Conservation (phyloP, 2,113 vertebrate genomes). For the Lepisosteus osseus region DNA sequence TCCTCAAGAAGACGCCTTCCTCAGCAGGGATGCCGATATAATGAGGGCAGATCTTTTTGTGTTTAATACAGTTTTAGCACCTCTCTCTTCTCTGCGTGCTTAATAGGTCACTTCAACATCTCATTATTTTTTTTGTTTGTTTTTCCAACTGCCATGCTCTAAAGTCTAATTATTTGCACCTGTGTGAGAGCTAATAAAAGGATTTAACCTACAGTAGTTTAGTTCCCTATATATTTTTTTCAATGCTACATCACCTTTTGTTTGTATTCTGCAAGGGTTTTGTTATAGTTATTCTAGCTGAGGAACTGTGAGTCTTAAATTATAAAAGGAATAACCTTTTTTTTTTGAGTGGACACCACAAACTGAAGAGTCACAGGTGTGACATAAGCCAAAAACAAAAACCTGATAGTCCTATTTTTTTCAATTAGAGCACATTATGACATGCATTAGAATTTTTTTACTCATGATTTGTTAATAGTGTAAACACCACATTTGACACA, state of each 20-base stretch:
- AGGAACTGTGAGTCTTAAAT: no score
- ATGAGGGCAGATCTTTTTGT: neutral
- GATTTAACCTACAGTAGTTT: neutral
- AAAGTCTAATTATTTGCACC: conserved; percentile 21
- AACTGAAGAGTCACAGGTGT: no score
- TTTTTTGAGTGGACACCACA: no score
- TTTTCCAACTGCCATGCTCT: neutral
- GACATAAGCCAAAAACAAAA: no score
- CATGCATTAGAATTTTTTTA: no score
- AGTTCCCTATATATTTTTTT: neutral
- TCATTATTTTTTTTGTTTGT: conserved; percentile 4
- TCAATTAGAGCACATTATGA: no score
- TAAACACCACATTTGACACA: no score
- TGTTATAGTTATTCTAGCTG: no score
- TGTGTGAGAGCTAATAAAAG: conserved; percentile 6
- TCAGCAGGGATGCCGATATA: neutral
- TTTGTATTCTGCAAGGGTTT: no score
- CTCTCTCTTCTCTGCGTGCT: neutral
- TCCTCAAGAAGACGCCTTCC: conserved; percentile 24
- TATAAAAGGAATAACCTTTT: no score
- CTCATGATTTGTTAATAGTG: no score
- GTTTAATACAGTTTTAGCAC: conserved; percentile 3
- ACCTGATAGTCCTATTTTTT: no score
- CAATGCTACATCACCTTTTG: neutral
- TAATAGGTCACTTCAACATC: neutral